Percentiles rank a stretch among this genome's conserved stretches.
Evolutionary conservation across 1,140 invertebrate species (phyloP).

Genomic region (Acromyrmex echinatior): DNA sequence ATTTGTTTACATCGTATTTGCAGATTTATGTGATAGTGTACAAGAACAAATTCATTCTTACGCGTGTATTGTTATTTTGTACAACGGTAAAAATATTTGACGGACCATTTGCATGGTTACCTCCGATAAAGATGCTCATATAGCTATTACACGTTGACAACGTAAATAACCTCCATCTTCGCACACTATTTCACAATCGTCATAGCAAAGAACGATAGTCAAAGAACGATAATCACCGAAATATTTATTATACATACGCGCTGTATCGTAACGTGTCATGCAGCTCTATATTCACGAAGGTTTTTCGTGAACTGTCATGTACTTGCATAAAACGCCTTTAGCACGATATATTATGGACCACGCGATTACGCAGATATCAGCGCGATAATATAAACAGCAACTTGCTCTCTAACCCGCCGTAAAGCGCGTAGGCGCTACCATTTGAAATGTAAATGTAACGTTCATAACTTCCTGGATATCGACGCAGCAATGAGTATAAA

Average conservation of each 20-base stretch:
- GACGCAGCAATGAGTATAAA: constrained; percentile 29
- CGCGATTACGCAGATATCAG: constrained; percentile 46
- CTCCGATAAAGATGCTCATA: constrained; percentile 3
- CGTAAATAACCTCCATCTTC: constrained; percentile 9
- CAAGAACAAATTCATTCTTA: neutral
- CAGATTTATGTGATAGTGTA: neutral
- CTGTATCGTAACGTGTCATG: neutral
- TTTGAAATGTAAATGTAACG: constrained; percentile 53
- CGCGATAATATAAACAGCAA: constrained; percentile 39
- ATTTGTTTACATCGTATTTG: constrained; percentile 3
- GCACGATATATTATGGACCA: constrained; percentile 44
- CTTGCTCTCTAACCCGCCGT: constrained; percentile 22
- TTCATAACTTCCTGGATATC: constrained; percentile 51
- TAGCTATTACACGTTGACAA: constrained; percentile 34
- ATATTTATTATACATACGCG: constrained; percentile 36
- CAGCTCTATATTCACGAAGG: constrained; percentile 47
- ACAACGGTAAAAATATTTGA: neutral
- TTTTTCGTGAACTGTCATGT: constrained; percentile 38
- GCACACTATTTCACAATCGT: constrained; percentile 25
- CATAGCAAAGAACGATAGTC: neutral
- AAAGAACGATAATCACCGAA: constrained; percentile 45
- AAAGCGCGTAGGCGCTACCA: constrained; percentile 40
- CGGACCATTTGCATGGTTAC: neutral
- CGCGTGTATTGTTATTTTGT: neutral
- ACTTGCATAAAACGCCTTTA: constrained; percentile 38